Conservation (phyloP, 2,113 vertebrate species). For the Quiscalus mexicanus region DNA sequence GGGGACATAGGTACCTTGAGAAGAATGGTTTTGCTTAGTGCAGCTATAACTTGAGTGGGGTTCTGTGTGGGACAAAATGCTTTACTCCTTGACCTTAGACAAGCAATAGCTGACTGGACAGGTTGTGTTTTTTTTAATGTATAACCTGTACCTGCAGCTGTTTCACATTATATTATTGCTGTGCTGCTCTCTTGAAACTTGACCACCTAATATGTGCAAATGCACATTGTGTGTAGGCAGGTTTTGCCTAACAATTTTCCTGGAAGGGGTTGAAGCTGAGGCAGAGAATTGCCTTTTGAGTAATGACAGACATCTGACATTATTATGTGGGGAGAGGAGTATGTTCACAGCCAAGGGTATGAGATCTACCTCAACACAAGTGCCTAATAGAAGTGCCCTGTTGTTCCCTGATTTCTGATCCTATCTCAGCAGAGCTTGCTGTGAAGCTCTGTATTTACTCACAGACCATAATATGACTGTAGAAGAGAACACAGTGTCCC, state of each 20-base stretch:
- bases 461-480: neutral
- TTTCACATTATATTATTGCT: neutral
- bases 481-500: neutral
- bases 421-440: neutral
- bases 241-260: neutral
- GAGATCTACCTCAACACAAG: neutral
- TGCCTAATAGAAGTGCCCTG: neutral
- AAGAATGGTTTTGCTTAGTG: neutral
- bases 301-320: neutral
- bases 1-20: neutral
- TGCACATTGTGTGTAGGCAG: neutral
- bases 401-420: neutral
- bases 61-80: neutral
- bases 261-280: neutral
- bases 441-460: neutral
- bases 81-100: neutral
- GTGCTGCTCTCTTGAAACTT: neutral
- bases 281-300: neutral
- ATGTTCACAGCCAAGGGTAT: neutral
- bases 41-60: neutral
- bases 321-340: neutral
- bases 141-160: neutral
- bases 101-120: neutral
- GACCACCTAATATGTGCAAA: neutral
- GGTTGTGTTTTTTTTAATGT: accelerated